Evolutionary conservation across 2,797 vertebrate species (phyloP), one percentile per base, ranked within the genome.

Genomic region (Eospalax fontanierii): DNA sequence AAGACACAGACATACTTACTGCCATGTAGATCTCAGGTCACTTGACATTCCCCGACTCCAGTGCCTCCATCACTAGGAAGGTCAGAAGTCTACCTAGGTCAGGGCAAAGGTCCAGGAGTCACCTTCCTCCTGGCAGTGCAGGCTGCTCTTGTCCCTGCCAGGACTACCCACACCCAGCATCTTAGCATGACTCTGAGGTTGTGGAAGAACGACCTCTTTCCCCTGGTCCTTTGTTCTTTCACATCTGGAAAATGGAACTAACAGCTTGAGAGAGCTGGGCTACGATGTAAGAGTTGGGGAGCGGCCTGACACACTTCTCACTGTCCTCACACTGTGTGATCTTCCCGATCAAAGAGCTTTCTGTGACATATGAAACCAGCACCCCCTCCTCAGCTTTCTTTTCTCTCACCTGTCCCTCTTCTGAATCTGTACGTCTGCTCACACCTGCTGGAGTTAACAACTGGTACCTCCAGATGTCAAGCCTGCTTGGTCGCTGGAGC

Each of bases 301-400:
- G 30, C 14, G 15, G 7, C 54, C 65, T 33, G 22, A 73, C 50
- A 46, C 46, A 54, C 50, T 54, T 14, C 50, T 54, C 50, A 54
- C 50, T 74, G 4, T 3, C 61, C 18, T n/a, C 14, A 66, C 11
- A 7, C 12, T 4, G 9, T 12, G 12, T 7, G 24, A 26, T 1
- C 43, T 46, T 70, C 6, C 8, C 14, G n/a, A 38, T 30, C 7
- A n/a, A 19, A 28, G 11, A 54, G 8, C 57, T 38, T 66, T 33
- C 7, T 14, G 0, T 4, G n/a, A 6, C 0, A 16, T 7, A 2
- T 21, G 43, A 35, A 18, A 5, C 28, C 43, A 26, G 57, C 19
- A 15, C 54, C 19, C 22, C 19, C 24, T 63, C 59, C 3, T 12
- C 19, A 5, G 40, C 75, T 14, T 66, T 24, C n/a, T 18, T 26